A percentile compares a stretch with the other conserved stretches of the same genome.
Conservation (phyloP, 2,113 vertebrate genomes). For the Phrynocephalus versicolor region DNA sequence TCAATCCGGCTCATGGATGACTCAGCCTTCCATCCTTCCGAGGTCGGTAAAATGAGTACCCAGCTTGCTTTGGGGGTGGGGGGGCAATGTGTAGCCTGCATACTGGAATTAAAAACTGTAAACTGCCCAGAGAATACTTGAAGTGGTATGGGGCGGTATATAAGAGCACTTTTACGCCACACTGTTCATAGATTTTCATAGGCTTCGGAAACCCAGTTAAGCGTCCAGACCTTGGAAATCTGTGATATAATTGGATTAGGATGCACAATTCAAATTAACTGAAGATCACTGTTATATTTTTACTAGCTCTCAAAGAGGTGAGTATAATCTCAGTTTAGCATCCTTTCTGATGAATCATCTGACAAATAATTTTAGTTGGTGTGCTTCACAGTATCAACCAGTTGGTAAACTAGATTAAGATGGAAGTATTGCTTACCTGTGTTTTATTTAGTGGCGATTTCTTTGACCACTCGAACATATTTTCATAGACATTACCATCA, state of each 20-base stretch:
- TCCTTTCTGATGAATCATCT: not conserved
- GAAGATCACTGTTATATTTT: not conserved
- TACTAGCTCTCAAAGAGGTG: too few species aligned
- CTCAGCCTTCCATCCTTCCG: too few species aligned
- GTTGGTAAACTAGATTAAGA: fast-evolving
- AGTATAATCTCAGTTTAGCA: not conserved
- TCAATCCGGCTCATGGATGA: too few species aligned
- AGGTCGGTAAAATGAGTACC: too few species aligned
- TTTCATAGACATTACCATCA: constrained; percentile 95
- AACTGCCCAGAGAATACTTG: too few species aligned
- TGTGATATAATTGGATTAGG: not conserved
- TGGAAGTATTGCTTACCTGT: constrained; percentile 76
- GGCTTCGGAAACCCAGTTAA: not conserved
- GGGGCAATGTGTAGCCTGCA: too few species aligned
- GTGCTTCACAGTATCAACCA: not conserved
- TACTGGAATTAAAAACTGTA: too few species aligned
- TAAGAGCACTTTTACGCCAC: not conserved
- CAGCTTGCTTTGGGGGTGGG: too few species aligned
- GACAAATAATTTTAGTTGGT: not conserved
- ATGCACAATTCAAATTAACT: not conserved
- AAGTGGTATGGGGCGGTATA: too few species aligned
- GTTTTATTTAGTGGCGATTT: constrained; percentile 89
- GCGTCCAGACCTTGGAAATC: not conserved
- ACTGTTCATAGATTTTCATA: not conserved
- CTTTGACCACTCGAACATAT: constrained; percentile 96